Percentiles rank a stretch among this genome's conserved stretches.
These are phyloP conservation scores for Phrynosoma blainvillii DNA, from an alignment of 2,113 vertebrate species.

Conservation along the genomic window DNA sequence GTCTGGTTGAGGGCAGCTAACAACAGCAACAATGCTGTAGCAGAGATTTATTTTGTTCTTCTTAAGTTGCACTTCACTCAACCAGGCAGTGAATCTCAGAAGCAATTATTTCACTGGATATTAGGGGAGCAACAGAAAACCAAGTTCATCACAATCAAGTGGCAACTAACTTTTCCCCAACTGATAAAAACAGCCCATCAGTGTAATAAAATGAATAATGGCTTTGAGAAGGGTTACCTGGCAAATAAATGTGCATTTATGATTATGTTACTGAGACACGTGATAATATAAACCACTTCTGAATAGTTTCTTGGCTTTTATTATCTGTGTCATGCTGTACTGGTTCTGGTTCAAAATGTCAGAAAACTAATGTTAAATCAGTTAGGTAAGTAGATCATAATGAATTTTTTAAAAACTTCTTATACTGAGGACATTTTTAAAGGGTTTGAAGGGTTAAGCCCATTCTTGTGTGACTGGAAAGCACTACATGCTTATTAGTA, in stretches of 20 bases:
- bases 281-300: constrained; percentile 15
- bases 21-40: too few species aligned
- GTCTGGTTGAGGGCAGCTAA: too few species aligned
- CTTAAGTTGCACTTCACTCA: constrained; percentile 32
- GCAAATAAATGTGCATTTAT: constrained; percentile 50
- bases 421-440: neutral
- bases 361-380: neutral
- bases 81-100: constrained; percentile 46
- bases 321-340: neutral
- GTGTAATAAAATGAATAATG: neutral
- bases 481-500: too few species aligned
- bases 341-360: neutral
- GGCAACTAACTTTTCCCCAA: constrained; percentile 46
- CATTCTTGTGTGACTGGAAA: neutral
- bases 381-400: neutral
- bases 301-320: neutral
- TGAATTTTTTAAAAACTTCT: neutral
- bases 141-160: constrained; percentile 44
- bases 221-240: constrained; percentile 22
- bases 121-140: constrained; percentile 54
- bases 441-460: too few species aligned
- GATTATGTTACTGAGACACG: constrained; percentile 16
- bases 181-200: constrained; percentile 13
- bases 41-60: constrained; percentile 13
- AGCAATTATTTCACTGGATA: constrained; percentile 53